A percentile compares a stretch with the other conserved stretches of the same genome.
phyloP scores from a whole-genome alignment of 2,797 vertebrate genomes.

The Falco berigora region DNA sequence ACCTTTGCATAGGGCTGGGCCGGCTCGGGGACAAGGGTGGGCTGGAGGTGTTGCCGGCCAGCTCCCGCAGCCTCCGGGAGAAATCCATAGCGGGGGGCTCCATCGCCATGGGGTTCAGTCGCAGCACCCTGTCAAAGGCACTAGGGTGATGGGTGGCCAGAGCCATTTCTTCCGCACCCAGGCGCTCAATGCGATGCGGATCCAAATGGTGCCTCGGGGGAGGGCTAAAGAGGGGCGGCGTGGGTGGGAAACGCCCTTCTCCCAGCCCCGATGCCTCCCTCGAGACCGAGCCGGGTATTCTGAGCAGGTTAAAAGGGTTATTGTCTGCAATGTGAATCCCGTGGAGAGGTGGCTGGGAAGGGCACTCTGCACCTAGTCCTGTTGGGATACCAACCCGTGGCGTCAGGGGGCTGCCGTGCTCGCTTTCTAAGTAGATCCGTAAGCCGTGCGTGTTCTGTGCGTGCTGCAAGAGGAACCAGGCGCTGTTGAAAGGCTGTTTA shows the following conservation, averaged over 20 bases:
- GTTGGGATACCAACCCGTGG: conserved; percentile 95
- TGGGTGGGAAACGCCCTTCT: conserved; percentile 96
- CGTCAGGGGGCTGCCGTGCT: conserved; percentile 96
- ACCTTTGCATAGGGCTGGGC: conserved; percentile 98
- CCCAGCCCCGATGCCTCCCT: conserved; percentile 85
- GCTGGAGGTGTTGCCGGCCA: conserved; percentile 98
- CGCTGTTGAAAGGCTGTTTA: conserved; percentile 98
- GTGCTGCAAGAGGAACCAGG: conserved; percentile 99
- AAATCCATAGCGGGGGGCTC: conserved; percentile 99
- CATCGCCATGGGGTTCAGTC: conserved; percentile 94
- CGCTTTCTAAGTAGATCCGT: conserved; percentile 98
- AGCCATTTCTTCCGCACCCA: conserved; percentile 98
- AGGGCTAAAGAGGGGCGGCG: conserved; percentile 97
- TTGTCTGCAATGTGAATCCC: conserved; percentile 98
- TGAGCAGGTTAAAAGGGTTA: conserved; percentile 98
- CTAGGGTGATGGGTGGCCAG: conserved; percentile 97
- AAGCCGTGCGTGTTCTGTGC: conserved; percentile 98
- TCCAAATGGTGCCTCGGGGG: conserved; percentile 98
- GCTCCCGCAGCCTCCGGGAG: conserved; percentile 96
- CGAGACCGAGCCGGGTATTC: conserved; percentile 93
- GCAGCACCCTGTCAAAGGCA: conserved; percentile 98
- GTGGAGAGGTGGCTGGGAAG: conserved; percentile 95
- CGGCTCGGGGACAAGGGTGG: conserved; percentile 94
- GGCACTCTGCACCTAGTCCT: conserved; percentile 91
- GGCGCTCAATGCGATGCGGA: conserved; percentile 91